Percentiles rank a stretch among this genome's conserved stretches.
Evolutionary conservation across 1,140 invertebrate genomes (phyloP).

Genomic region (Anthonomus grandis): DNA sequence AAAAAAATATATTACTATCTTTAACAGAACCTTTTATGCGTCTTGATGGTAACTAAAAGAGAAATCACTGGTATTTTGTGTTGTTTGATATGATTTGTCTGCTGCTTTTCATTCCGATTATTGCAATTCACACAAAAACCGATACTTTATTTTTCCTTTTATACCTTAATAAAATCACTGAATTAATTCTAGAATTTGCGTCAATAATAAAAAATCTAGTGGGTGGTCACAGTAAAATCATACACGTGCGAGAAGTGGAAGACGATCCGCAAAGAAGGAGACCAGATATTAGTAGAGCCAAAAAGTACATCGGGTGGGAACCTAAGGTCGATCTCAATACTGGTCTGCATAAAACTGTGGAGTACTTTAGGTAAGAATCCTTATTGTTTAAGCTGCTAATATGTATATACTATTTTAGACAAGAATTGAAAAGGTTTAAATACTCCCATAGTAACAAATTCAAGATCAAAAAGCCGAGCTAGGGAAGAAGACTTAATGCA

Average conservation of each 20-base stretch:
- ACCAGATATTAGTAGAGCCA: slow-evolving; percentile 90
- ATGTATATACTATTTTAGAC: slow-evolving; percentile 43
- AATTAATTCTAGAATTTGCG: slow-evolving; percentile 78
- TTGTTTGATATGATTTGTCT: too few relatives aligned
- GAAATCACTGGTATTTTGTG: too few relatives aligned
- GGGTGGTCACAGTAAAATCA: slow-evolving; percentile 80
- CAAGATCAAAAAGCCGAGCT: slow-evolving; percentile 23
- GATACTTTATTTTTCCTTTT: background rate
- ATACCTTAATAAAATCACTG: background rate
- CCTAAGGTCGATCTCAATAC: slow-evolving; percentile 84
- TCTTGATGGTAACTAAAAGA: too few relatives aligned
- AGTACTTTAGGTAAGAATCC: slow-evolving; percentile 67
- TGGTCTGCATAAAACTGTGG: slow-evolving; percentile 84
- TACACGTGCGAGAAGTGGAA: slow-evolving; percentile 77
- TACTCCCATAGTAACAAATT: slow-evolving; percentile 37
- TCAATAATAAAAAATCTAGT: slow-evolving; percentile 84
- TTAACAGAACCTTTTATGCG: too few relatives aligned
- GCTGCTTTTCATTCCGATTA: too few relatives aligned
- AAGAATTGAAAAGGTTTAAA: slow-evolving; percentile 72
- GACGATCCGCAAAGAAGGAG: slow-evolving; percentile 94
- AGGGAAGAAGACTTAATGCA: too few relatives aligned
- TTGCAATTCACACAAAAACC: too few relatives aligned
- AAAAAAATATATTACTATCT: too few relatives aligned
- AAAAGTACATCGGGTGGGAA: slow-evolving; percentile 83
- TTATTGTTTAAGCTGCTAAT: background rate